Base-by-base conservation (phyloP, 30 jellyfish, hydroid and myxozoan species). In the Aurelia coerulea region DNA sequence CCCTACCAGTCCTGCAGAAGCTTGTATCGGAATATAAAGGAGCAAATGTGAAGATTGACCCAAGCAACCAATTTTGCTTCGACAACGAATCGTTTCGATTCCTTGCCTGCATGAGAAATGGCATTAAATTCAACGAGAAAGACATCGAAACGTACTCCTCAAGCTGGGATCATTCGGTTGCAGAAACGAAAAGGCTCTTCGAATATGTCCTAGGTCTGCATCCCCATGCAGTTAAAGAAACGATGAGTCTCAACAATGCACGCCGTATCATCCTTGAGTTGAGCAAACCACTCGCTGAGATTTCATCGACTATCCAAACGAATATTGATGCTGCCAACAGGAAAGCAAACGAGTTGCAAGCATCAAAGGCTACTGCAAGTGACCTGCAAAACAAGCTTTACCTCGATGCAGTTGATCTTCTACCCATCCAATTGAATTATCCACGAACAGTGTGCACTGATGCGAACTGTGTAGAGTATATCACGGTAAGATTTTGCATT, bases 401-500 rank as follows among this genome's bases (percentile, higher is more conserved):
- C 39, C 32, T 86, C 52, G 90, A 75, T 77, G 95, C 70, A 0
- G 42, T 65, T 10, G 85, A 65, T 34, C 89, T 77, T 3, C 79
- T 0, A 42, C 81, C 85, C 0, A 73, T 86, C 0, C 35, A 65
- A 1, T 69, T 86, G 19, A 60, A 42, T 46, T 86, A 23, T 49
- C 95, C 95, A 31, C 65, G 95, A 65, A 86, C 95, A n/a, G 90
- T 86, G 19, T 86, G 95, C 90, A 75, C 90, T n/a, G 65, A 75
- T 19, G 31, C 66, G n/a, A 63, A 85, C n/a, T 86, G 95, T 58
- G 90, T 77, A 2, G 90, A 86, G 14, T 37, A 75, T 42, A 79
- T 86, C 15, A 83, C 76, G 95, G 95, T 86, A 76, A 14, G 60
- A 50, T 31, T 54, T 68, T 42, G 53, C n/a, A n/a, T n/a, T n/a